Base-by-base conservation (phyloP, 92 coral and sea anemone genomes). In the Pocillopora grandis region DNA sequence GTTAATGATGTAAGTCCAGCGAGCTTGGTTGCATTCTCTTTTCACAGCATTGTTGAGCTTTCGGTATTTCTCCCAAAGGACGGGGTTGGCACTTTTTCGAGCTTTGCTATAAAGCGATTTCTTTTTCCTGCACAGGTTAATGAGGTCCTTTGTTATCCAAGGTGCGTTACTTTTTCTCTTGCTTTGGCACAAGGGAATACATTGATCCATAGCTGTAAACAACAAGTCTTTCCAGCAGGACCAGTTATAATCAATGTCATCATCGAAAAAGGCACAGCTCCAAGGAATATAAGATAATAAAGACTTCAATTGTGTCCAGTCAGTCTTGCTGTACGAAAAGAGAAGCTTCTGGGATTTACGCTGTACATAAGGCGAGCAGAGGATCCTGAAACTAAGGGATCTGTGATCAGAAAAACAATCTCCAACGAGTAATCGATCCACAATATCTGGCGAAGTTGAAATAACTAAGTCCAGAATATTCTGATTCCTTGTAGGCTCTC, bases 251-350 rank as follows among this genome's bases (percentile, higher is more conserved):
- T 75, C 79, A 56, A 75, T 75, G 79, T 75, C 66, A 27, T 75
- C 79, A 20, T 79, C 62, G 52, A 79, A 77, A 80, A 61, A 82
- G 56, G 86, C 86, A 23, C 79, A 70, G 77, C 60, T 76, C 86
- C 86, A 82, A 27, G 77, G 79, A 62, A 58, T 19, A 80, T 56
- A 42, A 49, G 74, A 21, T 33, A 71, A 71, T 56, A 68, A 42
- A 14, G 61, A 17, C 72, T 61, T 81, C 33, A 81, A 59, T 1
- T 81, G 86, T 56, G 75, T 86, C 68, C 31, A 27, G 31, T 0
- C 31, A 27, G 31, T 27, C 31, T 27, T 27, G 31, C 31, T 27
- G 31, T 27, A n/a, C 59, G 71, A 16, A 80, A 59, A 76, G 66
- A 36, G 21, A 58, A 48, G 21, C 49, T 76, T 76, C 80, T 55